Evolutionary conservation across 2,113 vertebrate species (phyloP).

Genomic region (Pollachius pollachius): DNA sequence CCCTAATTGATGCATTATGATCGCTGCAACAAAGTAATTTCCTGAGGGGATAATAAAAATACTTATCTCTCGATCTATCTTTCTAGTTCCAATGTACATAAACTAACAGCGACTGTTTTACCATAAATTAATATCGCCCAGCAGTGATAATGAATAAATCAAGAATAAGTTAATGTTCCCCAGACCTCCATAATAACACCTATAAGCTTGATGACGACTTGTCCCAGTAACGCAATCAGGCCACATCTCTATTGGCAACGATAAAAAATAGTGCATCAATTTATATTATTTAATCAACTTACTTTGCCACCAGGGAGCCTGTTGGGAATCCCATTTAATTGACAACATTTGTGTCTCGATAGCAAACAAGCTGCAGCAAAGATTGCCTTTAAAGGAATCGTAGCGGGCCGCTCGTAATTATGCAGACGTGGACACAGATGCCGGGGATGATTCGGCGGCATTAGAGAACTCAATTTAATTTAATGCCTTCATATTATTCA

Average conservation of each 20-base stretch:
- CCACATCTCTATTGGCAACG: background rate
- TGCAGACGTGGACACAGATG: conserved; percentile 59
- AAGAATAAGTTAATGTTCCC: too few species aligned
- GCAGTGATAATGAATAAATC: too few species aligned
- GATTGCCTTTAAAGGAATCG: conserved; percentile 56
- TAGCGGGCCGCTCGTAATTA: conserved; percentile 57
- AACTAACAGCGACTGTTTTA: too few species aligned
- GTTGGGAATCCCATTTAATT: conserved; percentile 52
- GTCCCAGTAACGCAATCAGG: too few species aligned
- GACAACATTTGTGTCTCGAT: conserved; percentile 50
- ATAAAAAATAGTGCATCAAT: background rate
- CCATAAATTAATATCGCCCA: too few species aligned
- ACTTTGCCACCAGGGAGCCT: background rate
- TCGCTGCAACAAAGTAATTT: too few species aligned
- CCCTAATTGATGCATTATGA: too few species aligned
- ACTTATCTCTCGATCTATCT: too few species aligned
- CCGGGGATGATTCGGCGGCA: conserved; percentile 56
- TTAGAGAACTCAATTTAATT: conserved; percentile 60
- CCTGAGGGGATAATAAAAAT: too few species aligned
- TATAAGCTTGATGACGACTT: too few species aligned
- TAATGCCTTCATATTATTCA: conserved; percentile 57
- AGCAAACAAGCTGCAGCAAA: conserved; percentile 52
- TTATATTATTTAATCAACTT: conserved; percentile 5
- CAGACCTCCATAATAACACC: too few species aligned
- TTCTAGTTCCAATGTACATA: too few species aligned